Percentiles rank a stretch among this genome's conserved stretches.
phyloP scores from a whole-genome alignment of 2,888 invertebrate genomes.

The Ligdia adustata region DNA sequence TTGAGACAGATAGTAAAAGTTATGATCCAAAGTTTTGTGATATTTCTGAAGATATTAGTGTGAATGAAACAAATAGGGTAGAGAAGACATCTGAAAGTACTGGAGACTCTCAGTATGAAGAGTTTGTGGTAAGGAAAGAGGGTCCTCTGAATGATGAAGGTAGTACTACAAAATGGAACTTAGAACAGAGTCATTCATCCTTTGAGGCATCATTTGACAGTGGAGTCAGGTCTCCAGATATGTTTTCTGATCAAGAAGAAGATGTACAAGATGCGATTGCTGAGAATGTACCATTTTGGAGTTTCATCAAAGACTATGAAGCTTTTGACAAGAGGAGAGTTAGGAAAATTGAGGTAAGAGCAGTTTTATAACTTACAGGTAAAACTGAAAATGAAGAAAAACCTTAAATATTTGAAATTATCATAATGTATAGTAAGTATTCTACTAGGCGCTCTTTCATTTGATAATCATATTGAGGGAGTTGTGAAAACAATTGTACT shows the following conservation, averaged over 20 bases:
- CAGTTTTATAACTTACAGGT: too few relatives aligned
- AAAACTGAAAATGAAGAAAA: too few relatives aligned
- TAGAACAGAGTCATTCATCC: constrained; percentile 72
- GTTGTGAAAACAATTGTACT: too few relatives aligned
- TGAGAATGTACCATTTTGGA: constrained; percentile 66
- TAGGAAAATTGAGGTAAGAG: constrained; percentile 71
- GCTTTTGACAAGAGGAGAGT: constrained; percentile 67
- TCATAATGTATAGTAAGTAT: too few relatives aligned
- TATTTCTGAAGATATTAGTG: constrained; percentile 46
- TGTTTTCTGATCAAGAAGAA: constrained; percentile 85
- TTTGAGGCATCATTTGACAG: constrained; percentile 77
- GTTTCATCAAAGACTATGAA: constrained; percentile 69
- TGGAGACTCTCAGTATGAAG: constrained; percentile 64
- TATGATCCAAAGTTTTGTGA: constrained; percentile 46
- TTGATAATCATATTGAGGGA: too few relatives aligned
- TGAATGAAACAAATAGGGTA: constrained; percentile 40
- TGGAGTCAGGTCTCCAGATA: constrained; percentile 85
- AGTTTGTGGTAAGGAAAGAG: constrained; percentile 51
- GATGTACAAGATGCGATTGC: constrained; percentile 45
- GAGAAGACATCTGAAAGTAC: constrained; percentile 63
- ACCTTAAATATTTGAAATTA: too few relatives aligned
- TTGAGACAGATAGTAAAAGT: constrained; percentile 37
- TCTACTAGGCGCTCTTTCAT: too few relatives aligned
- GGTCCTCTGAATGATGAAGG: constrained; percentile 48
- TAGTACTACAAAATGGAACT: constrained; percentile 64